These are phyloP conservation scores for Verasper variegatus DNA, from an alignment of 2,113 vertebrate species.

Conservation along the genomic window DNA sequence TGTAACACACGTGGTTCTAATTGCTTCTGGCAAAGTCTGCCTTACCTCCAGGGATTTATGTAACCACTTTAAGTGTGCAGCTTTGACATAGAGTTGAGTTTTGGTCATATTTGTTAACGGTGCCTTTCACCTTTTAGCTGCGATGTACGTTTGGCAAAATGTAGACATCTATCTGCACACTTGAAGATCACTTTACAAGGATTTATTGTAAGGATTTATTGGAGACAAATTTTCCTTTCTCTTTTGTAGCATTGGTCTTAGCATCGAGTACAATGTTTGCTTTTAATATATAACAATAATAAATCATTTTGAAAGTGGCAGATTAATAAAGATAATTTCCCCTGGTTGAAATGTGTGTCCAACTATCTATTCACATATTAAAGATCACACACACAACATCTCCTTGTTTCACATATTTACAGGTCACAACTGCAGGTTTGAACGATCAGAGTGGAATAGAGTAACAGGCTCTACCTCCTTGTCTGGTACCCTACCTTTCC, in stretches of 20 bases:
- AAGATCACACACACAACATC: too few species aligned
- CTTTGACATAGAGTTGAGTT: constrained; percentile 1
- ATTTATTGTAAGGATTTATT: too few species aligned
- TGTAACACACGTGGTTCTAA: background rate
- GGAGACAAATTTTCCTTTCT: too few species aligned
- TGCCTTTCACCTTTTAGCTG: background rate
- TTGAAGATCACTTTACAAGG: too few species aligned
- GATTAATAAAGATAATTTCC: background rate
- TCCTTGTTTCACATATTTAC: too few species aligned
- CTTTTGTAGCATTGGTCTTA: too few species aligned
- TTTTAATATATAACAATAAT: too few species aligned
- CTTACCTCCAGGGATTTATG: constrained; percentile 3
- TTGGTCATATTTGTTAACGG: constrained; percentile 2
- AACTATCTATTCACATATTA: too few species aligned
- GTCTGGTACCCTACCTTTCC: constrained; percentile 87
- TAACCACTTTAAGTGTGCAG: background rate
- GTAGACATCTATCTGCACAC: too few species aligned
- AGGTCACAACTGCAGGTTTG: too few species aligned
- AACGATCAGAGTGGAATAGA: background rate
- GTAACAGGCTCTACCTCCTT: background rate
- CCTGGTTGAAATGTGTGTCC: background rate
- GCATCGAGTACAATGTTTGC: too few species aligned
- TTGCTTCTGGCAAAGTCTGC: background rate
- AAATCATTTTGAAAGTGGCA: too few species aligned
- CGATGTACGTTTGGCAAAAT: background rate